A percentile compares a stretch with the other conserved stretches of the same genome.
Evolutionary conservation across 2,113 vertebrate species (phyloP).

Genomic region (Sturnira hondurensis): DNA sequence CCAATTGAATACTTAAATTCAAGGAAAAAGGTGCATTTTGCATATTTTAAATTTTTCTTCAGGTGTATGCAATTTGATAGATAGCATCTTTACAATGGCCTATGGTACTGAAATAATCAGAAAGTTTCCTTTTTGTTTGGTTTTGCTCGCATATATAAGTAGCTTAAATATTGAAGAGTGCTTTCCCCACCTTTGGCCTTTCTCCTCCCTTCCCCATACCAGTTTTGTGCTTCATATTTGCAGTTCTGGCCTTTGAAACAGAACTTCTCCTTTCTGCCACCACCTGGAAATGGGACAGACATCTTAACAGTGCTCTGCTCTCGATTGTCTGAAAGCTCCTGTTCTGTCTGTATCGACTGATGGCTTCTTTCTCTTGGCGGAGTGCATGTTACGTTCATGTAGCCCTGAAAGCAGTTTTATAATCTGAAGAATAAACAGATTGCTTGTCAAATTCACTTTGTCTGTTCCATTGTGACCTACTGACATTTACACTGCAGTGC

Average conservation of each 20-base stretch:
- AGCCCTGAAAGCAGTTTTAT: slow-evolving; percentile 59
- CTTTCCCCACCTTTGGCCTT: background rate
- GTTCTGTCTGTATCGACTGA: slow-evolving; percentile 4
- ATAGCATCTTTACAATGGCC: background rate
- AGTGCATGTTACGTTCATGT: slow-evolving; percentile 20
- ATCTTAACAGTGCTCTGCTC: background rate
- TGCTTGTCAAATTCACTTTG: slow-evolving; percentile 65
- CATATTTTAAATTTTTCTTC: background rate
- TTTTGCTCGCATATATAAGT: background rate
- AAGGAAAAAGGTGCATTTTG: background rate
- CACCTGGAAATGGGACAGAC: background rate
- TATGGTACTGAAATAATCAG: background rate
- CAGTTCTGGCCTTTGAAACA: background rate
- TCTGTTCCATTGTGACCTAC: slow-evolving; percentile 46
- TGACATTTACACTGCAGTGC: slow-evolving; percentile 47
- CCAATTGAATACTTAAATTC: background rate
- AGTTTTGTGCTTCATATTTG: background rate
- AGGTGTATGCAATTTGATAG: background rate
- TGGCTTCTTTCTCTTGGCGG: slow-evolving; percentile 27
- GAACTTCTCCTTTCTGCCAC: background rate
- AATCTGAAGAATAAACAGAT: slow-evolving; percentile 72
- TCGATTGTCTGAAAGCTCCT: background rate
- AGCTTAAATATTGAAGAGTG: background rate
- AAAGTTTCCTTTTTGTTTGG: background rate
- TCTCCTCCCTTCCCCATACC: background rate